phyloP scores from a whole-genome alignment of 2,888 invertebrate genomes.

The Pollenia griseotomentosa region DNA sequence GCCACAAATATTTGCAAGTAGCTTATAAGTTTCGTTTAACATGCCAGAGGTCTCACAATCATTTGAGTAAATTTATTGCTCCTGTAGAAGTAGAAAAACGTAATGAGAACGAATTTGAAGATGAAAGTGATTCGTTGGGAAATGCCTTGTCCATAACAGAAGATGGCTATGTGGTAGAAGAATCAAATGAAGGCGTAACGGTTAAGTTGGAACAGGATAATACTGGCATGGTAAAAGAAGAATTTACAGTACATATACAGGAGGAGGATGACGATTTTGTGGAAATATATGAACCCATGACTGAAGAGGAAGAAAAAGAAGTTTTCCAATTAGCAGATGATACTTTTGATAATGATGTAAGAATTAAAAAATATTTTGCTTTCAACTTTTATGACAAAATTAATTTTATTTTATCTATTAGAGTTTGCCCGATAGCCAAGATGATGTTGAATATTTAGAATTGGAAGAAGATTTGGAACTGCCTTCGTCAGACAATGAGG shows the following conservation, averaged over 20 bases:
- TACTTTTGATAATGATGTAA: slow-evolving; percentile 65
- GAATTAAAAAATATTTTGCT: neutral
- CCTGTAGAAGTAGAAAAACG: slow-evolving; percentile 79
- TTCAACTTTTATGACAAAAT: too few species aligned
- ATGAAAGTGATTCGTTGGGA: slow-evolving; percentile 31
- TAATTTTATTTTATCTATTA: slow-evolving; percentile 21
- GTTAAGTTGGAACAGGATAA: slow-evolving; percentile 75
- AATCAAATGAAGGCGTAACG: slow-evolving; percentile 72
- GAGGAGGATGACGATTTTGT: slow-evolving; percentile 79
- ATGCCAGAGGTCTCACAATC: slow-evolving; percentile 81
- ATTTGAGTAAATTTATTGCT: slow-evolving; percentile 81
- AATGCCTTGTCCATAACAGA: slow-evolving; percentile 30
- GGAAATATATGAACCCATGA: slow-evolving; percentile 79
- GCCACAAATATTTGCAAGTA: slow-evolving; percentile 78
- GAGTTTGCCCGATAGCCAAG: slow-evolving; percentile 68
- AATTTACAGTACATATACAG: slow-evolving; percentile 75
- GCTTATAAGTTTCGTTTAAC: slow-evolving; percentile 79
- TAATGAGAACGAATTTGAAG: slow-evolving; percentile 71
- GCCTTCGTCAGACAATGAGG: slow-evolving; percentile 78
- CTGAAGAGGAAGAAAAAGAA: slow-evolving; percentile 76
- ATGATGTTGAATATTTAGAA: slow-evolving; percentile 80
- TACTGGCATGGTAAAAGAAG: slow-evolving; percentile 77
- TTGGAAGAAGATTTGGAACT: slow-evolving; percentile 75
- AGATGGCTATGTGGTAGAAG: slow-evolving; percentile 68
- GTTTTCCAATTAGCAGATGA: slow-evolving; percentile 73